Base-by-base conservation (phyloP, 2,113 vertebrate genomes). In the Excalfactoria chinensis region DNA sequence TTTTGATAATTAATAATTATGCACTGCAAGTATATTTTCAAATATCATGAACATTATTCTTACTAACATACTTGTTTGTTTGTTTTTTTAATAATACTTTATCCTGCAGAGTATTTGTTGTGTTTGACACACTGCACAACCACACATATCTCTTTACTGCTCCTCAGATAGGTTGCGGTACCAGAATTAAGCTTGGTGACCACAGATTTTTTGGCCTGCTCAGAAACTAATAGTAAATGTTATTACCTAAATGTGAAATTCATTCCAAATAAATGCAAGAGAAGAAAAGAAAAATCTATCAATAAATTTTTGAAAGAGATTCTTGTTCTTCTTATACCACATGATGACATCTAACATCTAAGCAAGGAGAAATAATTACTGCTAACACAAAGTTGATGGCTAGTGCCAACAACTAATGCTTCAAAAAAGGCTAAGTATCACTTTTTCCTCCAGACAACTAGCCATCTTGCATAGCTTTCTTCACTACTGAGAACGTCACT, bases 91-190 rank as follows among this genome's bases (percentile, higher is more conserved):
- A 67, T 53, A 53, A 51, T 48, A 74, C 69, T 80, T 86, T 74
- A 25, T 3, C 14, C 68, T 64, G 11, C 11, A 78, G 3, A 56
- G 19, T 44, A 35, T 7, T 64, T 93, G 11, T 32, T 5, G 13
- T 40, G 13, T 48, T 53, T 75, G 46, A 89, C 72, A 7, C 9
- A 58, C 23, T 68, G 40, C 41, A 56, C 22, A 78, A 48, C 5
- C 30, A 67, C 26, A 67, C 34, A 74, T 53, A 2, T 11, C 19
- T 11, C 19, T 21, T 67, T 73, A 51, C 7, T 18, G 59, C 48
- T 0, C 0, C 23, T 86, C 8, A 68, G 22, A 37, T 15, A 76
- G 30, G 9, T 2, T 76, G 18, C 62, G 16, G 15, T 69, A 10
- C 23, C 32, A 73, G n/a, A 79, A 48, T 18, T 51, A 35, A 71